Conservation (phyloP, 1,140 invertebrate genomes). For the Drosophila lini region DNA sequence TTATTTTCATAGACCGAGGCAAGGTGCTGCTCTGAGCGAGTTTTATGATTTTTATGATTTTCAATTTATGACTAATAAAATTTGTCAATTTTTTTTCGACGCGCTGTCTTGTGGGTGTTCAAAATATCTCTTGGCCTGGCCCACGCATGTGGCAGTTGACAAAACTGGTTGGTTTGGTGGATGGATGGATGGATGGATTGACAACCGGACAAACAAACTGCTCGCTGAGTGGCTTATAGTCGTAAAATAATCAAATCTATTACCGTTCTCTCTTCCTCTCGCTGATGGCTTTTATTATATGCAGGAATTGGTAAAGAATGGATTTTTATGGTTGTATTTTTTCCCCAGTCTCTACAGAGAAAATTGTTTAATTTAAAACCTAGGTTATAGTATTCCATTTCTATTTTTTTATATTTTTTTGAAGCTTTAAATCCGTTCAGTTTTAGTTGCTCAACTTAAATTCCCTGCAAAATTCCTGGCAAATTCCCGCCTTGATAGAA, state of each 20-base stretch:
- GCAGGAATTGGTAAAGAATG: slow-evolving; percentile 21
- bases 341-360: not conserved
- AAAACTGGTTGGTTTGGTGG: slow-evolving; percentile 39
- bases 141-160: slow-evolving; percentile 59
- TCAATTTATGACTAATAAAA: slow-evolving; percentile 81
- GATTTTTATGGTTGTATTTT: slow-evolving; percentile 12
- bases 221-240: slow-evolving; percentile 65
- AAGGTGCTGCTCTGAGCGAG: slow-evolving; percentile 54
- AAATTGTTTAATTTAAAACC: slow-evolving; percentile 25
- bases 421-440: slow-evolving; percentile 1
- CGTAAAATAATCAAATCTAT: slow-evolving; percentile 78
- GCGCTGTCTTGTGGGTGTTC: slow-evolving; percentile 59
- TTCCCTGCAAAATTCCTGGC: slow-evolving; percentile 17
- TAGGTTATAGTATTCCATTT: not conserved
- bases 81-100: slow-evolving; percentile 60
- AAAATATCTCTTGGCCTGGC: slow-evolving; percentile 33
- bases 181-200: slow-evolving; percentile 2
- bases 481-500: slow-evolving; percentile 41
- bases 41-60: slow-evolving; percentile 72
- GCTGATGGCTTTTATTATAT: slow-evolving; percentile 17
- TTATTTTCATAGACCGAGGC: slow-evolving; percentile 70
- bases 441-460: slow-evolving; percentile 8
- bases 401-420: slow-evolving; percentile 1
- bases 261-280: slow-evolving; percentile 37
- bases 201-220: slow-evolving; percentile 42